These are phyloP conservation scores for Neuroterus valhalla DNA, from an alignment of 1,140 invertebrate genomes.

Conservation along the genomic window DNA sequence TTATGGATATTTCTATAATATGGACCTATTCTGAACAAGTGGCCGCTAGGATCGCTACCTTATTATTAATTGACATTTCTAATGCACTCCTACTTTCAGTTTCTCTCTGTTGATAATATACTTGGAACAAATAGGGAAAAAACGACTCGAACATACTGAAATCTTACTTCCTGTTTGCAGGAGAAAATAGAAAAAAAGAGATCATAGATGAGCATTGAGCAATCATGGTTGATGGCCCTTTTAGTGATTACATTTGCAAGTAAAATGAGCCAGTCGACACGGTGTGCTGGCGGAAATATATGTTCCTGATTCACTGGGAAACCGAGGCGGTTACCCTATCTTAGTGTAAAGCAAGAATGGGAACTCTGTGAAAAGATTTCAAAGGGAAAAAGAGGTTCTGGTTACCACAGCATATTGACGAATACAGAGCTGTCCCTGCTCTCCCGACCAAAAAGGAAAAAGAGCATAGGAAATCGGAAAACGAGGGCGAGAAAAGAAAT, in stretches of 20 bases:
- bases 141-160: not conserved
- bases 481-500: slow-evolving; percentile 22
- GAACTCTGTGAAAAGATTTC: slow-evolving; percentile 26
- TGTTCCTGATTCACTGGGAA: slow-evolving; percentile 51
- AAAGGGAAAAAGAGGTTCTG: slow-evolving; percentile 12
- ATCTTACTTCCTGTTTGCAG: slow-evolving; percentile 30
- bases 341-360: slow-evolving; percentile 42
- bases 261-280: slow-evolving; percentile 65
- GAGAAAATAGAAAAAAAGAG: slow-evolving; percentile 37
- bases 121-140: not conserved
- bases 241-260: slow-evolving; percentile 73
- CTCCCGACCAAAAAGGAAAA: slow-evolving; percentile 1
- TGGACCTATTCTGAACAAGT: too few species aligned
- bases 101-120: too few species aligned
- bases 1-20: too few species aligned
- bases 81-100: too few species aligned
- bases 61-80: too few species aligned
- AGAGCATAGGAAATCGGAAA: slow-evolving; percentile 1
- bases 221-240: slow-evolving; percentile 66
- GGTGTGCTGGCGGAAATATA: slow-evolving; percentile 53
- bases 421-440: slow-evolving; percentile 17
- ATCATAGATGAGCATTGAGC: slow-evolving; percentile 61
- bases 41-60: too few species aligned
- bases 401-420: slow-evolving; percentile 32
- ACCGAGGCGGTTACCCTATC: slow-evolving; percentile 26